These are phyloP conservation scores for Caenorhabditis briggsae DNA, from an alignment of 1,140 invertebrate species.

Conservation along the genomic window DNA sequence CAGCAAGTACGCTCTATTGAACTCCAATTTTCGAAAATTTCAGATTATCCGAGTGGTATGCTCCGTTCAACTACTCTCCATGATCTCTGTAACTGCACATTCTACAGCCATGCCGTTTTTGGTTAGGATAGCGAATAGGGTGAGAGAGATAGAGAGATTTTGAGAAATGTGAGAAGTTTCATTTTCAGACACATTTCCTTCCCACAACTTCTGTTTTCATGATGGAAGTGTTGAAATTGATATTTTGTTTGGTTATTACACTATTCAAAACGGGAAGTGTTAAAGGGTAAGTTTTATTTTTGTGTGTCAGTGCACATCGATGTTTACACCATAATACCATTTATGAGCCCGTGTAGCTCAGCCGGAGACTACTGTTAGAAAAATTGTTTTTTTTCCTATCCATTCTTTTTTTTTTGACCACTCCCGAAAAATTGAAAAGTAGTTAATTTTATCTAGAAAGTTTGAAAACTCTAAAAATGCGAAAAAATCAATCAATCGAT, in stretches of 20 bases:
- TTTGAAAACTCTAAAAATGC: too few relatives aligned
- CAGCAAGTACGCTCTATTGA: neutral
- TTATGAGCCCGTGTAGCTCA: too few relatives aligned
- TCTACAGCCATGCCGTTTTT: conserved; percentile 40
- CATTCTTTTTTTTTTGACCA: too few relatives aligned
- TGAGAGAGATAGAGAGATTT: neutral
- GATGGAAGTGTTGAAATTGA: conserved; percentile 57
- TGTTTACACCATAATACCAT: too few relatives aligned
- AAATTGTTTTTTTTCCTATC: too few relatives aligned
- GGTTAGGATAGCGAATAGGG: conserved; percentile 45
- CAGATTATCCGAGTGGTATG: conserved; percentile 33
- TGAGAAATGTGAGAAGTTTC: neutral
- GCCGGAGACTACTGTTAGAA: too few relatives aligned
- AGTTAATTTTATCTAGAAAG: too few relatives aligned
- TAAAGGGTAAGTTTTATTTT: neutral
- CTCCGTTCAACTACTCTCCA: conserved; percentile 32
- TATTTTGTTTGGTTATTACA: conserved; percentile 17
- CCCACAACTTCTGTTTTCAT: conserved; percentile 56
- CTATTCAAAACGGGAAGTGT: conserved; percentile 29
- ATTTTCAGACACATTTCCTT: conserved; percentile 51
- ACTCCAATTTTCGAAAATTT: neutral
- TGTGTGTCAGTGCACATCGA: too few relatives aligned
- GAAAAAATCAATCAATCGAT: too few relatives aligned
- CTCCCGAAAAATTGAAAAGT: too few relatives aligned
- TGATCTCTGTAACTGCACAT: conserved; percentile 32